Percentiles rank a stretch among this genome's conserved stretches.
Conservation (phyloP, 1,140 invertebrate species). For the Rhynchophorus ferrugineus region DNA sequence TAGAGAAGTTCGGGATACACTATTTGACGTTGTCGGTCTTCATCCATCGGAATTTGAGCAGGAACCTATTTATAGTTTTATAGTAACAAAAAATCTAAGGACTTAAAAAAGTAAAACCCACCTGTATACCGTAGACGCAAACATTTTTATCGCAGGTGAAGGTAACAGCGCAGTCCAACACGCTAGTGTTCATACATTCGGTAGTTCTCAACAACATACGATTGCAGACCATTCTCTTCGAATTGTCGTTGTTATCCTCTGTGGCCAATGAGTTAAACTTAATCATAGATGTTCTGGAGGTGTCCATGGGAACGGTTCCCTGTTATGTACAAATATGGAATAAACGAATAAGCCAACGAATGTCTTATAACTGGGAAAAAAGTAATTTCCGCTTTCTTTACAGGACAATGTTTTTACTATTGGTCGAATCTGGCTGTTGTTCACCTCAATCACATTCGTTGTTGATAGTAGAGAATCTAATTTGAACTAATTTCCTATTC, state of each 20-base stretch:
- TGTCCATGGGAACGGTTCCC: constrained; percentile 37
- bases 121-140: constrained; percentile 62
- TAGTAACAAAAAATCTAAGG: no score
- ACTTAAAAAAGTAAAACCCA: constrained; percentile 28
- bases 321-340: no score
- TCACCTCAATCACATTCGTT: no score
- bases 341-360: no score
- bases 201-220: constrained; percentile 53
- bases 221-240: constrained; percentile 56
- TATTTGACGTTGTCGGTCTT: constrained; percentile 32
- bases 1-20: constrained; percentile 69
- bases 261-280: constrained; percentile 23
- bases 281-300: constrained; percentile 35
- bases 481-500: no score
- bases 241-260: constrained; percentile 25
- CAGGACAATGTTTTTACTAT: no score
- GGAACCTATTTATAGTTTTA: constrained; percentile 43
- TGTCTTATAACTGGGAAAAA: no score
- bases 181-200: constrained; percentile 60
- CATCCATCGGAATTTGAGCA: constrained; percentile 48
- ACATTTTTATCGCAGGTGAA: constrained; percentile 73
- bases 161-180: constrained; percentile 65
- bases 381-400: no score
- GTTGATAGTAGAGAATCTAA: no score
- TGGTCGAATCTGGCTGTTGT: no score